Base-by-base conservation (phyloP, 2,113 vertebrate species). In the Megaceryle maxima region DNA sequence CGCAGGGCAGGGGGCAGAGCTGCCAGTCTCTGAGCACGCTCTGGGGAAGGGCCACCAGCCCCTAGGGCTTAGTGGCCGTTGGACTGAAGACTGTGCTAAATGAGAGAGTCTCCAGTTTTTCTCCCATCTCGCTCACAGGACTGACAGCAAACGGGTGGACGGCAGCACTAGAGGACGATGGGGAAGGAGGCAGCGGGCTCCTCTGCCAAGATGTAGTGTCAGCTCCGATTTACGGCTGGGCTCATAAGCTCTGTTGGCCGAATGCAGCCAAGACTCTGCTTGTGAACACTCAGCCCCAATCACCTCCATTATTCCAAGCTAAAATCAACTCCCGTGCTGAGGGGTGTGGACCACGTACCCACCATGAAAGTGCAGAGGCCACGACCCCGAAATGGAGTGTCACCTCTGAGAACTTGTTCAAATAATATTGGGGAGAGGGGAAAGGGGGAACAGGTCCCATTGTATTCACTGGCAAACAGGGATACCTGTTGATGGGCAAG, bases 301-400 rank as follows among this genome's bases (percentile, higher is more conserved):
- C 19, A 31, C 20, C 19, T 68, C 11, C 2, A 0, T 53, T 60
- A 55, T 31, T 66, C n/a, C 68, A 10, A 87, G 28, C 1, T 73
- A 50, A 69, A 74, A 63, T 31, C 29, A 87, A 10, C 11, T 8
- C 13, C 19, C 29, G 13, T 50, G 33, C 67, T 43, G 66, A 37
- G 10, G 1, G 2, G 2, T 20, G 29, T 14, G 11, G 22, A 66
- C 28, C 10, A 5, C 37, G 15, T 13, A 2, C 5, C 6, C 18
- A 35, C 25, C 7, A 28, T 16, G 14, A 11, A 56, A 17, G 9
- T 60, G 25, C 29, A 92, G 63, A 73, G 70, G n/a, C 33, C 44
- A 78, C 0, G 1, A 6, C 7, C 26, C 39, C 63, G 35, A 79
- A 77, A 81, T 6, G 10, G 3, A 74, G 2, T 1, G 3, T 64